Evolutionary conservation across 2,113 vertebrate species (phyloP).

Genomic region (Trinectes maculatus): DNA sequence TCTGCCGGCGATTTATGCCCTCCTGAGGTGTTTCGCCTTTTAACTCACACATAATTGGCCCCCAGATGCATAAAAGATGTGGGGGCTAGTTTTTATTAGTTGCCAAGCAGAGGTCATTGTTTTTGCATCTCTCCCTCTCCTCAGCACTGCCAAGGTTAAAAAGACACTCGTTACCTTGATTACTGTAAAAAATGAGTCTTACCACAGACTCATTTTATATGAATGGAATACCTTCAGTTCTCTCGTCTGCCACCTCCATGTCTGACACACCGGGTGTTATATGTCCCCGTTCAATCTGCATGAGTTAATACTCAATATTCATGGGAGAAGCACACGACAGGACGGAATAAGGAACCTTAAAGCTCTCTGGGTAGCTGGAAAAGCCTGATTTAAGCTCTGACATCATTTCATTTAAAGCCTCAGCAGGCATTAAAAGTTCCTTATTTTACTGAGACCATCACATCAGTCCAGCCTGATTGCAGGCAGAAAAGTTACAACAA

Average conservation of each 20-base stretch:
- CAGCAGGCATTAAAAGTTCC: neutral
- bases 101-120: slow-evolving; percentile 75
- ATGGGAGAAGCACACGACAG: slow-evolving; percentile 19
- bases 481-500: neutral
- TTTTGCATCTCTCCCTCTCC: slow-evolving; percentile 54
- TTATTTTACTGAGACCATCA: too few relatives aligned
- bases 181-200: neutral
- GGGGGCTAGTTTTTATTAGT: slow-evolving; percentile 75
- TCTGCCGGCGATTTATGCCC: slow-evolving; percentile 74
- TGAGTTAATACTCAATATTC: slow-evolving; percentile 44
- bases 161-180: slow-evolving; percentile 20
- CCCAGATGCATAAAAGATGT: slow-evolving; percentile 81
- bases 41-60: slow-evolving; percentile 79
- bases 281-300: slow-evolving; percentile 41
- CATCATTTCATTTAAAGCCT: neutral
- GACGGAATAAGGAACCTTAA: neutral
- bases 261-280: slow-evolving; percentile 28
- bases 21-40: slow-evolving; percentile 79
- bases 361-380: neutral
- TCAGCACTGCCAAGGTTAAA: slow-evolving; percentile 47
- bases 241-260: slow-evolving; percentile 39
- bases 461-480: too few relatives aligned
- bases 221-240: slow-evolving; percentile 30
- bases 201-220: neutral
- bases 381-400: slow-evolving; percentile 1